Percentiles rank a stretch among this genome's conserved stretches.
phyloP scores from a whole-genome alignment of 2,888 invertebrate genomes.

The Temnothorax unifasciatus region DNA sequence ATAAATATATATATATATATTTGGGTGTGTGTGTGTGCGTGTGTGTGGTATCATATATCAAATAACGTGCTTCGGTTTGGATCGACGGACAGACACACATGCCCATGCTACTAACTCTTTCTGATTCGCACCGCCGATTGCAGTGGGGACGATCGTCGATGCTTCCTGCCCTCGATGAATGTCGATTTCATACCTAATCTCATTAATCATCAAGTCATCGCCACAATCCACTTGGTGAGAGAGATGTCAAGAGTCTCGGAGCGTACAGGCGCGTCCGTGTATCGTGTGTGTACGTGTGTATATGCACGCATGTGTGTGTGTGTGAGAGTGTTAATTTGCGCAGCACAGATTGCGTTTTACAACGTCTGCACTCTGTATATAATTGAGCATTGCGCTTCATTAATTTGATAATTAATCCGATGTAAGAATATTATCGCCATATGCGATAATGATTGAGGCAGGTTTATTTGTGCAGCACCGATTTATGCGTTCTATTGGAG shows the following conservation, averaged over 20 bases:
- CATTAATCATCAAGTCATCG: conserved; percentile 72
- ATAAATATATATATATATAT: conserved; percentile 2
- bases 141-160: conserved; percentile 71
- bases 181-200: conserved; percentile 74
- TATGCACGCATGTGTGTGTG: conserved; percentile 51
- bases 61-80: conserved; percentile 65
- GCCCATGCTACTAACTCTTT: conserved; percentile 82
- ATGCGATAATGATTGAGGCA: background rate
- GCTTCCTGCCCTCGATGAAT: conserved; percentile 72
- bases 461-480: background rate
- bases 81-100: conserved; percentile 80
- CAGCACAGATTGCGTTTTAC: background rate
- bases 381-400: conserved; percentile 1
- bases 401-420: conserved; percentile 17
- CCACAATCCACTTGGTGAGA: conserved; percentile 64
- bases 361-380: background rate
- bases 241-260: conserved; percentile 54
- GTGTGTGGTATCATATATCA: conserved; percentile 40
- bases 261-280: conserved; percentile 47
- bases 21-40: background rate
- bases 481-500: background rate
- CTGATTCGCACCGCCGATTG: conserved; percentile 67
- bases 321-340: conserved; percentile 48
- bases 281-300: conserved; percentile 31
- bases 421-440: background rate